Base-by-base conservation (phyloP, 2,888 invertebrate genomes). In the Apoda limacodes region DNA sequence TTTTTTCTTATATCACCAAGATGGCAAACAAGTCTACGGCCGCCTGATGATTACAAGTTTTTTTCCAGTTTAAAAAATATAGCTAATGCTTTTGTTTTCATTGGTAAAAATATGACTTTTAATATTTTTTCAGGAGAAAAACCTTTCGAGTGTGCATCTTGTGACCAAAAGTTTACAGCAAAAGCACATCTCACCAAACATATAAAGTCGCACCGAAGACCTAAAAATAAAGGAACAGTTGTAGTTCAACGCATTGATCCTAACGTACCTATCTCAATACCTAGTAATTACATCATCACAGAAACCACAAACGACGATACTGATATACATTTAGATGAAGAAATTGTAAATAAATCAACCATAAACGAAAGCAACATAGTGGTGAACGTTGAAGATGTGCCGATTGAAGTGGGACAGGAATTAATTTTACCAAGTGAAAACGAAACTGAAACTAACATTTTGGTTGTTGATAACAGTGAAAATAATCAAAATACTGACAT, bases 61-160 rank as follows among this genome's bases (percentile, higher is more conserved):
- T n/a, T n/a, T n/a, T n/a, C n/a, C n/a, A n/a, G n/a, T n/a, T n/a
- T n/a, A n/a, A n/a, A n/a, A n/a, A n/a, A n/a, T n/a, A n/a, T n/a
- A n/a, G n/a, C n/a, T n/a, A n/a, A n/a, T n/a, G n/a, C n/a, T n/a
- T n/a, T n/a, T n/a, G n/a, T n/a, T n/a, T n/a, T n/a, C n/a, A n/a
- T n/a, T n/a, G n/a, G n/a, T n/a, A n/a, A n/a, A n/a, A n/a, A n/a
- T n/a, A n/a, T n/a, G n/a, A n/a, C n/a, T n/a, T 23, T 20, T 14
- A 21, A 31, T 28, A 33, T 42, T 13, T 32, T 51, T 51, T 1
- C 56, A 80, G 78, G 74, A 21, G 75, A 76, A 44, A 72, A 64
- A 42, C 74, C 75, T 4, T 76, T 60, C 30, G 69, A 72, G 41
- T 80, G 78, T 30, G 51, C 57, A 1, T 45, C 48, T 10, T 80